These are phyloP conservation scores for Gryllus longicercus DNA, from an alignment of 2,888 invertebrate genomes.

Conservation along the genomic window DNA sequence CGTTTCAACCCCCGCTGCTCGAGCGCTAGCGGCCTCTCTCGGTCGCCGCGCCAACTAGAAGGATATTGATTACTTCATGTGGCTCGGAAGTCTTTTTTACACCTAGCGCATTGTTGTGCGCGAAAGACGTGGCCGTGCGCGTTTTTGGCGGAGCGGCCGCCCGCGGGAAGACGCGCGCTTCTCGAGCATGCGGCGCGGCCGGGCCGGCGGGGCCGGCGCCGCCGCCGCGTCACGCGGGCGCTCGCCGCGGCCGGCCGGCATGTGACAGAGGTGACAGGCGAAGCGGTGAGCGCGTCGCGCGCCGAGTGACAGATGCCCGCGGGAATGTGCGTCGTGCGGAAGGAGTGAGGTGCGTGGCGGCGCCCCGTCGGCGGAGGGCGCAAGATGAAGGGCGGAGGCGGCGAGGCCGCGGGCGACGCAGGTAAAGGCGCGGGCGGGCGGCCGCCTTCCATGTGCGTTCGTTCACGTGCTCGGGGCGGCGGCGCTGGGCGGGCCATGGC, in stretches of 20 bases:
- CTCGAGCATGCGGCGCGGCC: background rate
- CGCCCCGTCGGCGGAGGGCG: background rate
- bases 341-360: background rate
- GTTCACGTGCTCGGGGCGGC: slow-evolving; percentile 9
- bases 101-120: background rate
- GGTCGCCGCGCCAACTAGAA: slow-evolving; percentile 24
- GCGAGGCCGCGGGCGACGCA: background rate
- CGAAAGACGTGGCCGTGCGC: background rate
- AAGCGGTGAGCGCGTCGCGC: background rate
- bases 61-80: slow-evolving; percentile 34
- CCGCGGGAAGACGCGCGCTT: background rate
- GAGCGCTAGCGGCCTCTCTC: slow-evolving; percentile 26
- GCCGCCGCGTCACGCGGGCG: background rate
- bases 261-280: background rate
- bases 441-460: background rate
- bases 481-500: background rate
- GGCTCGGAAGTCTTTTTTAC: background rate
- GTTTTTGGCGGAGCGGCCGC: background rate
- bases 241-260: background rate
- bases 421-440: background rate
- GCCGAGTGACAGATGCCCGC: background rate
- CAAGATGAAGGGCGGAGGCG: background rate
- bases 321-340: background rate
- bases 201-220: background rate
- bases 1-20: background rate